Base-by-base conservation (phyloP, 2,888 invertebrate genomes). In the Chalcis sispes region DNA sequence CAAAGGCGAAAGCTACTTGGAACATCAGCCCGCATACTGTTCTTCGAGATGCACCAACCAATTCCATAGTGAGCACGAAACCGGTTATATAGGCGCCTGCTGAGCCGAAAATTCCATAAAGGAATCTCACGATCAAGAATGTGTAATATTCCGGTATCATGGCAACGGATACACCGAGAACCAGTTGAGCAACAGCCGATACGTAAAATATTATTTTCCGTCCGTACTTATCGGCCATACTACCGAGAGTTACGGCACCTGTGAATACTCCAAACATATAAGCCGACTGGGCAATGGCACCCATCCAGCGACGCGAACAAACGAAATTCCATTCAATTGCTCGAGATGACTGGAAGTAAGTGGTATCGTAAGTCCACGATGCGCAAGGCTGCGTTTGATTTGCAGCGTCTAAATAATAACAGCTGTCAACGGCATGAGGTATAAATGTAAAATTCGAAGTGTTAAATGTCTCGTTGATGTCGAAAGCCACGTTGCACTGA, bases 241-340 rank as follows among this genome's bases (percentile, higher is more conserved):
- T 92, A 13, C 96, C 96, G 27, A 96, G 90, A 0, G 92, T 91
- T 0, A 96, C 92, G 0, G 96, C 95, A 0, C 96, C 96, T 0
- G 92, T 90, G 80, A 96, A 93, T 3, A 95, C 95, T 7, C 96
- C 96, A 83, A 95, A 90, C 96, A 96, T 96, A 85, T 93, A 95
- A 56, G 91, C 85, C 3, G 94, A 93, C 85, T 96, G 96, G 0
- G 95, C 94, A 23, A 95, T 86, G 1, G 96, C 94, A 1, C 95
- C 94, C 92, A 93, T 93, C 95, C 95, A 96, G 79, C 95, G 90
- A 76, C 91, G 90, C 79, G 93, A 92, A 85, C 96, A 96, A 0
- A 96, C 94, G 66, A 96, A 92, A 84, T 93, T 89, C 96, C 96
- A 96, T 87, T 96, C 95, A 18, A 95, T 95, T 8, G 93, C 92